A percentile compares a stretch with the other conserved stretches of the same genome.
phyloP scores from a whole-genome alignment of 1,140 invertebrate genomes.

The Drosophila obscura region DNA sequence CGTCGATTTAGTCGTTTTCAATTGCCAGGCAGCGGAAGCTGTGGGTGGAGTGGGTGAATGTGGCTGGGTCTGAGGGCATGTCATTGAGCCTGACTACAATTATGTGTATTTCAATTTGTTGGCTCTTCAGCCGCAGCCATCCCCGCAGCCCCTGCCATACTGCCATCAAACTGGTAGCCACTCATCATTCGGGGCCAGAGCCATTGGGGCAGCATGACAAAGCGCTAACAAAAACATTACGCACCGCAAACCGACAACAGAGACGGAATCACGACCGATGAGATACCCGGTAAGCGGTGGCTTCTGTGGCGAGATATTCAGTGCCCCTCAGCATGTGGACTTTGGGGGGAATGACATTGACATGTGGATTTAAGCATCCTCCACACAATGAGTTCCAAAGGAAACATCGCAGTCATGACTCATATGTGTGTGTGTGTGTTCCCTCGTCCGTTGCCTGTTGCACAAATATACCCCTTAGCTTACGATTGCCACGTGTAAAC shows the following conservation, averaged over 20 bases:
- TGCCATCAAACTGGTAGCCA: background rate
- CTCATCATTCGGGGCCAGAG: constrained; percentile 20
- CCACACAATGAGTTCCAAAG: constrained; percentile 8
- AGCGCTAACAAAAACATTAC: constrained; percentile 55
- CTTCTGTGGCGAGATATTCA: no score
- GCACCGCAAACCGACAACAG: constrained; percentile 23
- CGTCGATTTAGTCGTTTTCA: constrained; percentile 47
- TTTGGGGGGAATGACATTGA: no score
- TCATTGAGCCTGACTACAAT: constrained; percentile 35
- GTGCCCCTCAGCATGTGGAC: no score
- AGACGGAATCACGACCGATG: no score
- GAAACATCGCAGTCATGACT: no score
- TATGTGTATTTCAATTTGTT: constrained; percentile 35
- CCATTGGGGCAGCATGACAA: constrained; percentile 28
- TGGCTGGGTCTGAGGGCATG: background rate
- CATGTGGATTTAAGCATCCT: no score
- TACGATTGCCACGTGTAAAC: no score
- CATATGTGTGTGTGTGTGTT: no score
- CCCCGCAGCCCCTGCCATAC: background rate
- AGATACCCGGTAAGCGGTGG: no score
- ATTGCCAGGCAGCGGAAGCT: constrained; percentile 12
- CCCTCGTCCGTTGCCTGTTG: background rate
- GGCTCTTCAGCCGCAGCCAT: constrained; percentile 4
- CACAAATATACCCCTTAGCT: no score
- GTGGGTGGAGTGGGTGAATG: background rate